These are phyloP conservation scores for Odobenus rosmarus DNA, from an alignment of 2,113 vertebrate genomes.

Conservation along the genomic window DNA sequence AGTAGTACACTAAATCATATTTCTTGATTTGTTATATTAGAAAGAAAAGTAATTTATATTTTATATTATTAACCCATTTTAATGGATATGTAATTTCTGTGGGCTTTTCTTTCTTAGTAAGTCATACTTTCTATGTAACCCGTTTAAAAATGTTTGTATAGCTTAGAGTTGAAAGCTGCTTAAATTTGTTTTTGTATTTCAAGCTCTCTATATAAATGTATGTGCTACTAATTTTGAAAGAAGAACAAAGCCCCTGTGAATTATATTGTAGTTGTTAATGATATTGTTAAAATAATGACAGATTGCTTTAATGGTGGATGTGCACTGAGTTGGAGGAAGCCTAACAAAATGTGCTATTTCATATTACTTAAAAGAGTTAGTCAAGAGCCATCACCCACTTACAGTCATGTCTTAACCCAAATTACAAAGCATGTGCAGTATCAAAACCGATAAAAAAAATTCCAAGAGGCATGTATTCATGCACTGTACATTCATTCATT, in stretches of 20 bases:
- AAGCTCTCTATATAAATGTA: conserved; percentile 83
- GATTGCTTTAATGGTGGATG: conserved; percentile 86
- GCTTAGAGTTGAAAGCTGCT: conserved; percentile 81
- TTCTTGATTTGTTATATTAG: conserved; percentile 60
- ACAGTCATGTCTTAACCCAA: conserved; percentile 73
- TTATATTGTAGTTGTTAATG: conserved; percentile 84
- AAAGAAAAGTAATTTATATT: conserved; percentile 84
- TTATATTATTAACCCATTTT: conserved; percentile 84
- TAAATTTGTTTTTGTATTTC: conserved; percentile 84
- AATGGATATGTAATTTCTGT: conserved; percentile 82
- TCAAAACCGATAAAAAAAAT: conserved; percentile 76
- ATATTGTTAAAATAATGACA: conserved; percentile 86
- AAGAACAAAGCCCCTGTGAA: conserved; percentile 83
- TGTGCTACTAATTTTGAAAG: conserved; percentile 85
- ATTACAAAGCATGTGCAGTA: conserved; percentile 76
- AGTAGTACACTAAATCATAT: conserved; percentile 19
- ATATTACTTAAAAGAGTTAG: conserved; percentile 83
- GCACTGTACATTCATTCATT: conserved; percentile 83
- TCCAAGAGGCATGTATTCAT: conserved; percentile 82
- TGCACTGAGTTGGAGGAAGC: conserved; percentile 85
- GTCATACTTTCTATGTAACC: conserved; percentile 52
- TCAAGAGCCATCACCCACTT: conserved; percentile 83
- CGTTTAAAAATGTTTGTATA: conserved; percentile 85
- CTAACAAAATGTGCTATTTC: conserved; percentile 85
- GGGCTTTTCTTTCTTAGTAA: conserved; percentile 77